phyloP scores from a whole-genome alignment of 2,888 invertebrate genomes.

The Drosophila leonis region DNA sequence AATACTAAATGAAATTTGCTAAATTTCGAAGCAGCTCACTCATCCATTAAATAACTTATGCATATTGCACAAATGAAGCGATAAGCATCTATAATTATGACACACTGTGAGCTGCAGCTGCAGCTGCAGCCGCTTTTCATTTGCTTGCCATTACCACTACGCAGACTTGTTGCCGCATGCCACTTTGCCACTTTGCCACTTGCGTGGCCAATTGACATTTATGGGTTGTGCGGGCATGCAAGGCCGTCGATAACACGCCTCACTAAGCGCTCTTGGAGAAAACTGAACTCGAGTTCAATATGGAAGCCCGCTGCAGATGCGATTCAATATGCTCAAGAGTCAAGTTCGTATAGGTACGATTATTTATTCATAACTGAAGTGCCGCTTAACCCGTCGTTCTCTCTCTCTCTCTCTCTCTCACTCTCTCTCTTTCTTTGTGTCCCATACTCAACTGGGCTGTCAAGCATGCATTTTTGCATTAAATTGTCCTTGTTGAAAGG shows the following conservation, averaged over 20 bases:
- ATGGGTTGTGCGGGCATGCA: conserved; percentile 76
- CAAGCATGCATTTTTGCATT: conserved; percentile 74
- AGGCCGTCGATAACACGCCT: conserved; percentile 65
- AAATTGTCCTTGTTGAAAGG: conserved; percentile 76
- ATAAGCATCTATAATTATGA: conserved; percentile 56
- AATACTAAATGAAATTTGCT: not conserved
- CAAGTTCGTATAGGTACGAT: conserved; percentile 34
- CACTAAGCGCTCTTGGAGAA: conserved; percentile 51
- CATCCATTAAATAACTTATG: not conserved
- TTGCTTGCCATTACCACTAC: conserved; percentile 46
- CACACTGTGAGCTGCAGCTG: conserved; percentile 35
- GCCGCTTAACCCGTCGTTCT: conserved; percentile 20
- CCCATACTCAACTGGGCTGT: conserved; percentile 54
- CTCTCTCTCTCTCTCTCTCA: not conserved
- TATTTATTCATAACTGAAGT: conserved; percentile 74
- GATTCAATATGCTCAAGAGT: conserved; percentile 35
- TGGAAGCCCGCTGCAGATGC: conserved; percentile 13
- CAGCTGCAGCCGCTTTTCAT: conserved; percentile 49
- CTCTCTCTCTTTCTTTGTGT: not conserved
- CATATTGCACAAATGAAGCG: conserved; percentile 32
- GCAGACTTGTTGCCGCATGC: conserved; percentile 44
- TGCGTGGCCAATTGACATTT: conserved; percentile 72
- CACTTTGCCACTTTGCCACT: conserved; percentile 37
- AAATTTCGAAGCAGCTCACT: not conserved
- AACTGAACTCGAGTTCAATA: conserved; percentile 19